Evolutionary conservation across 2,113 vertebrate genomes (phyloP), one percentile per base, ranked within the genome.

Genomic region (Lipophrys pholis): DNA sequence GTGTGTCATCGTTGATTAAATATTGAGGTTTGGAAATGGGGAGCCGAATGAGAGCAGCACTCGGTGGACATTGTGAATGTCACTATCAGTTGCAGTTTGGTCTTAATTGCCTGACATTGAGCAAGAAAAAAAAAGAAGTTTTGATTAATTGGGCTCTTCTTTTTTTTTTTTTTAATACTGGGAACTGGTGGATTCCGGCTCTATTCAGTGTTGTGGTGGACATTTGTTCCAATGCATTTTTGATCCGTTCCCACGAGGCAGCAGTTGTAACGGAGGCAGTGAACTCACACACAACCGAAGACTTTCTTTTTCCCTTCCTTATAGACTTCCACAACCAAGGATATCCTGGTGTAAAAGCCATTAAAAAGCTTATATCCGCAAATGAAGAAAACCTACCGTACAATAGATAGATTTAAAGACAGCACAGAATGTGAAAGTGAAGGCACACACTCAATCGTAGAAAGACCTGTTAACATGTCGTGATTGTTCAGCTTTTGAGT

Each of bases 341-440:
- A 62, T 50, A 55, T 6, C 14, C 14, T 51, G 38, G 54, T 5
- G 11, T 39, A 74, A 65, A 74, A 77, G 69, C 51, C 63, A 76
- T 82, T 63, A 49, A 76, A 65, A 68, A 70, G 38, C 30, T 58
- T 73, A 11, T 64, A 14, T 75, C 9, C 50, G 68, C 11, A 6
- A 36, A 45, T 57, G 36, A 51, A 51, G 38, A 38, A 52, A 30
- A 30, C n/a, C n/a, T n/a, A 30, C 21, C 21, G n/a, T 30, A 30
- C 21, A 30, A 30, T 30, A 30, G 21, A 4, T 30, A 30, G 21
- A 30, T 30, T 30, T 30, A 30, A 30, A 57, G 78, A 87, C 83
- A 86, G 77, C 85, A 0, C 54, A 78, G 86, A 89, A 86, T 88
- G 86, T 88, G 68, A 74, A 78, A 65, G 36, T 58, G 30, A 64